phyloP scores from a whole-genome alignment of 2,888 invertebrate genomes.

The Ormyrus labotus region DNA sequence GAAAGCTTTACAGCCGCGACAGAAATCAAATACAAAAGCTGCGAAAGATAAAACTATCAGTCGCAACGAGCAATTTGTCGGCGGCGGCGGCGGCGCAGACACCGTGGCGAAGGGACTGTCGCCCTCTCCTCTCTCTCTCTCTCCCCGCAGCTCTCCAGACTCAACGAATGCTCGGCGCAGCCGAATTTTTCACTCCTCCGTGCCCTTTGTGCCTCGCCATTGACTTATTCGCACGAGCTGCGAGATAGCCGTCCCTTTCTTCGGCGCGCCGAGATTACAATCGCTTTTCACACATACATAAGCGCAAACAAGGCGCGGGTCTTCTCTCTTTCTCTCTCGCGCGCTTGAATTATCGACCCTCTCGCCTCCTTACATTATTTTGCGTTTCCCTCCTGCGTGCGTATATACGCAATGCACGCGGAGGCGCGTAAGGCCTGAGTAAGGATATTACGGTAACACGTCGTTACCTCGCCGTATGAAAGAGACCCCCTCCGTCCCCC shows the following conservation, averaged over 20 bases:
- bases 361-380: slow-evolving; percentile 12
- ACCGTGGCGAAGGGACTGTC: not conserved
- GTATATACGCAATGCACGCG: too few species aligned
- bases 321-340: not conserved
- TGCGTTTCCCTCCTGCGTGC: not conserved
- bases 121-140: slow-evolving; percentile 4
- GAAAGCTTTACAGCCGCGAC: slow-evolving; percentile 11
- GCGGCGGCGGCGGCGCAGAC: not conserved
- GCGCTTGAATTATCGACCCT: slow-evolving; percentile 38
- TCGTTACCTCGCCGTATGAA: slow-evolving; percentile 14
- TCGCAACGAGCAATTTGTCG: slow-evolving; percentile 52
- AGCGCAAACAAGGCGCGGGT: slow-evolving; percentile 10
- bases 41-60: slow-evolving; percentile 50
- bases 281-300: slow-evolving; percentile 24
- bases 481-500: not conserved
- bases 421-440: too few species aligned
- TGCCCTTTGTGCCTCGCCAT: slow-evolving; percentile 33
- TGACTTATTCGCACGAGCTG: slow-evolving; percentile 47
- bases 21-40: slow-evolving; percentile 54
- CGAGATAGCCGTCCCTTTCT: slow-evolving; percentile 6
- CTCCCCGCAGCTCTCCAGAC: not conserved
- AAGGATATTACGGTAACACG: slow-evolving; percentile 21
- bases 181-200: slow-evolving; percentile 48
- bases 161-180: slow-evolving; percentile 17
- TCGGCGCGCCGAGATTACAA: slow-evolving; percentile 41